Evolutionary conservation across 2,113 vertebrate genomes (phyloP).

Genomic region (Myotis yumanensis): DNA sequence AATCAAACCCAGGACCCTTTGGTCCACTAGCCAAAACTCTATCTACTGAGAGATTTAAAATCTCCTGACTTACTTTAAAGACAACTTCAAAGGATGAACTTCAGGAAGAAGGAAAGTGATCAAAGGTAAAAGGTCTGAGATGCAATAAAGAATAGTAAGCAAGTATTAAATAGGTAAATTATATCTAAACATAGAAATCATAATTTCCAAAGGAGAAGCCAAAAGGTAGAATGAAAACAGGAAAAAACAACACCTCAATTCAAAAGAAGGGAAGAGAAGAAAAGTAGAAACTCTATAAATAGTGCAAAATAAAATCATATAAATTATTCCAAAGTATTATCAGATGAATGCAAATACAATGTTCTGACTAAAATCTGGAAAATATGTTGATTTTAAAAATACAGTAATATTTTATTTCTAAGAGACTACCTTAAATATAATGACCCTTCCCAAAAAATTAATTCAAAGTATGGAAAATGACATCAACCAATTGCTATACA

Average conservation of each 20-base stretch:
- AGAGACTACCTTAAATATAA: neutral
- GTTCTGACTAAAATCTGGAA: neutral
- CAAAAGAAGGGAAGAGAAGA: neutral
- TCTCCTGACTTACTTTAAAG: neutral
- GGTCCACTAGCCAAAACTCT: no score
- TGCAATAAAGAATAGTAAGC: neutral
- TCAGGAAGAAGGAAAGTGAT: neutral
- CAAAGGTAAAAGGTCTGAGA: neutral
- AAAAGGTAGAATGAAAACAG: neutral
- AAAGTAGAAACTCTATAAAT: slow-evolving; percentile 2
- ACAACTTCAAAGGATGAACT: neutral
- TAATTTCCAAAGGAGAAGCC: neutral
- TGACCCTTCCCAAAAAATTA: neutral
- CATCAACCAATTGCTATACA: neutral
- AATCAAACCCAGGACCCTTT: no score
- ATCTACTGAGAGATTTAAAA: slow-evolving; percentile 11
- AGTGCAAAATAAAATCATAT: neutral
- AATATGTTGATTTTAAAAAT: neutral
- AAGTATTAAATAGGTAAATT: neutral
- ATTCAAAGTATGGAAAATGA: neutral
- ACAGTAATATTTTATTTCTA: neutral
- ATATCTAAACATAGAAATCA: neutral
- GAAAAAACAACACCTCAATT: neutral
- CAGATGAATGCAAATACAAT: neutral
- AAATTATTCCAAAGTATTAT: neutral